phyloP scores from a whole-genome alignment of 2,797 vertebrate genomes.

The Menidia menidia region DNA sequence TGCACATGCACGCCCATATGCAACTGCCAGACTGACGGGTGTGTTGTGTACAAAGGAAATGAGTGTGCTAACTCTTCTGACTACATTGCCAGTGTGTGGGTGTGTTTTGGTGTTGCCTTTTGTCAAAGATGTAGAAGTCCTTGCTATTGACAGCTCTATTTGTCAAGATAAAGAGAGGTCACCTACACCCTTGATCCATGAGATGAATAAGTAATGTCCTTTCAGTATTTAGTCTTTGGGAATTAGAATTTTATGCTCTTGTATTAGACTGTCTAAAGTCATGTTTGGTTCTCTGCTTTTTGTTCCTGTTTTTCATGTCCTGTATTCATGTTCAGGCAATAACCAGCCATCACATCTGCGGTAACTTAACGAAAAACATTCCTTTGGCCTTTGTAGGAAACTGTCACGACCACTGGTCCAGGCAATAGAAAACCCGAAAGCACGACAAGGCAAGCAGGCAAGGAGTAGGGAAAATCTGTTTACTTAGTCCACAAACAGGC shows the following conservation, averaged over 20 bases:
- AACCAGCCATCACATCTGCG: too few relatives aligned
- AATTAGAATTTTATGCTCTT: too few relatives aligned
- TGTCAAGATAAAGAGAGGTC: neutral
- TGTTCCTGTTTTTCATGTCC: neutral
- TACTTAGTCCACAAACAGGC: too few relatives aligned
- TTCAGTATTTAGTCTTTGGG: neutral
- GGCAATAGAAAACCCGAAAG: too few relatives aligned
- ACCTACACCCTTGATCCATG: neutral
- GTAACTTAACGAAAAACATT: too few relatives aligned
- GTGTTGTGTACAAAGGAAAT: conserved; percentile 35
- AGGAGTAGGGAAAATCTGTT: too few relatives aligned
- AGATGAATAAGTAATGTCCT: neutral
- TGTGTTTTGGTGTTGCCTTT: neutral
- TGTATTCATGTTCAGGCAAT: too few relatives aligned
- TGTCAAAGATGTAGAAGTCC: conserved; percentile 3
- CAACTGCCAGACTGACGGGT: neutral
- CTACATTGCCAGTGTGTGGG: conserved; percentile 7
- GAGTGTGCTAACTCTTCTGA: neutral
- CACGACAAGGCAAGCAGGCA: too few relatives aligned
- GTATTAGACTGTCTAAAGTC: neutral
- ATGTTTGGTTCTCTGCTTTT: neutral
- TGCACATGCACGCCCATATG: neutral
- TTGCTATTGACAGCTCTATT: neutral
- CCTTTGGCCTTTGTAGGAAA: too few relatives aligned
- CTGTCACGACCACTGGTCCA: too few relatives aligned